These are phyloP conservation scores for Glyphotaelius pellucidus DNA, from an alignment of 2,888 invertebrate genomes.

Conservation along the genomic window DNA sequence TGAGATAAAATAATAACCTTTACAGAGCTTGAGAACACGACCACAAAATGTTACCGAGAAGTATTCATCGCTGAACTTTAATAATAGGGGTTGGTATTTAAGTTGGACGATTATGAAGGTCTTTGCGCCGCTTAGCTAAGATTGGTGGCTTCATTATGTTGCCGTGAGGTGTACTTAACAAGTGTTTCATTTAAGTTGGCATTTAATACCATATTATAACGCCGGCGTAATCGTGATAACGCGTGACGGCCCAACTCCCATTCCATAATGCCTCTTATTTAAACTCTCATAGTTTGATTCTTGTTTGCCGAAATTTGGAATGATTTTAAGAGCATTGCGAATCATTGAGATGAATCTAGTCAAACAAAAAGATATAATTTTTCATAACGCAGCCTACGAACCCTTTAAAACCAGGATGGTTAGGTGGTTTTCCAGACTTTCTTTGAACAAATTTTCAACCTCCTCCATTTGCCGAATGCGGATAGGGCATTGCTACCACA, in stretches of 20 bases:
- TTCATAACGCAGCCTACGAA: too few relatives aligned
- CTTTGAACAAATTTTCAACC: too few relatives aligned
- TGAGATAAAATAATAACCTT: slow-evolving; percentile 23
- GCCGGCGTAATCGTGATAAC: neutral
- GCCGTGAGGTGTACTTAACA: neutral
- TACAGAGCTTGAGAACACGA: slow-evolving; percentile 5
- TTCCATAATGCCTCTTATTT: neutral
- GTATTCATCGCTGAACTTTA: slow-evolving; percentile 37
- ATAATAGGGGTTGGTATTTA: slow-evolving; percentile 27
- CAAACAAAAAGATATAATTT: too few relatives aligned
- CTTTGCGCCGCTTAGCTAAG: neutral
- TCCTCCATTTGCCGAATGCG: too few relatives aligned
- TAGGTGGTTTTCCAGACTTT: too few relatives aligned
- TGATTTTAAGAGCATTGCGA: too few relatives aligned
- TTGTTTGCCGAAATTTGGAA: neutral
- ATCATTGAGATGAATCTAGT: too few relatives aligned
- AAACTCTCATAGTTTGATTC: neutral
- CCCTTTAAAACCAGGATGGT: too few relatives aligned
- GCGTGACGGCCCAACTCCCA: neutral
- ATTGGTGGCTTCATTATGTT: neutral
- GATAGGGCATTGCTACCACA: too few relatives aligned
- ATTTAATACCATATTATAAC: neutral
- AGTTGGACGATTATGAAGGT: neutral
- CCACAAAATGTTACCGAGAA: slow-evolving; percentile 36
- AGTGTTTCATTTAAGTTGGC: neutral